Evolutionary conservation across 2,888 invertebrate species (phyloP), one percentile per base, ranked within the genome.

Genomic region (Sesia bembeciformis): DNA sequence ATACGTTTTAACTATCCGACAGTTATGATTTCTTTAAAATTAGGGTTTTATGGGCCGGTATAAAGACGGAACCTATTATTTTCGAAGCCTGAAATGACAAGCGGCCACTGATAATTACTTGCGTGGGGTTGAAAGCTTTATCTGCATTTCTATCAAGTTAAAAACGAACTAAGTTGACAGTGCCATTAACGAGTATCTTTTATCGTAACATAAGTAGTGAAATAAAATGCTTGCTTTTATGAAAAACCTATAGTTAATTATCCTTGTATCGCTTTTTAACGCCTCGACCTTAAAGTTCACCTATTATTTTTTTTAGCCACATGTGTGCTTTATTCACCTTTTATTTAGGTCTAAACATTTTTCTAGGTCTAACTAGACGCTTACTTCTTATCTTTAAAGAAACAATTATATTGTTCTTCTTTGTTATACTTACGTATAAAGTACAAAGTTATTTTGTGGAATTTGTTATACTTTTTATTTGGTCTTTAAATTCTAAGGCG

Each of bases 31-130:
- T 66, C 62, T 61, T 63, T 60, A 46, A 73, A 72, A 73, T 69
- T 68, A 70, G 62, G 64, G 68, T 62, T 61, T 57, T 61, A 59
- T 65, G 63, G 62, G 62, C 60, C 63, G 65, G 63, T 68, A 70
- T 69, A 62, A 65, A 61, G 62, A 66, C 64, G 56, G 52, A 77
- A 70, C 78, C 82, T 76, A 72, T 81, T 71, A 84, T 84, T 84
- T 78, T 67, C 72, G 60, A 66, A 59, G 60, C 63, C 71, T 72
- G 70, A 81, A 84, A 84, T 84, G 77, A 83, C 75, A 78, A 73
- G 78, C 72, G 81, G 71, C 73, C 67, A 73, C 69, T 66, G 62
- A 72, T 81, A 81, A 84, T 83, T 75, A 78, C 72, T 58, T 67
- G 61, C 58, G 62, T 60, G 67, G 73, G 74, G 74, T 65, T 60